These are phyloP conservation scores for Hephaestus fuliginosus DNA, from an alignment of 2,797 vertebrate genomes.

Conservation along the genomic window DNA sequence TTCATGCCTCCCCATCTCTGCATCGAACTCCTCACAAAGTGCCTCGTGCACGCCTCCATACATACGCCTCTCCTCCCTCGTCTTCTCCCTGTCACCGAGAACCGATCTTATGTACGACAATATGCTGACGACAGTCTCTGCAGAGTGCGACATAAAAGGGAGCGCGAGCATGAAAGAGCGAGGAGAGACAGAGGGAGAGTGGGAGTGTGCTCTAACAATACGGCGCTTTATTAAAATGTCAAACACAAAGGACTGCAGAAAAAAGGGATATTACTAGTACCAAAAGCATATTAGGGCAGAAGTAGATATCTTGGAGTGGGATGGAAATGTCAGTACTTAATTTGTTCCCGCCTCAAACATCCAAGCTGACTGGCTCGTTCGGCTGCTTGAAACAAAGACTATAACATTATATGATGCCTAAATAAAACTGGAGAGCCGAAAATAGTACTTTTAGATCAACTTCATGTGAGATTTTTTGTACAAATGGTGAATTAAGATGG, in stretches of 20 bases:
- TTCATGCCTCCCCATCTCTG: slow-evolving; percentile 20
- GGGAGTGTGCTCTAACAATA: slow-evolving; percentile 74
- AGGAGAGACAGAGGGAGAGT: slow-evolving; percentile 64
- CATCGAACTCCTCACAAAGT: slow-evolving; percentile 12
- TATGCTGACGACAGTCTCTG: slow-evolving; percentile 69
- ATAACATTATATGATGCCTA: not conserved
- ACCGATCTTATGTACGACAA: slow-evolving; percentile 63
- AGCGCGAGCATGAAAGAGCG: slow-evolving; percentile 57
- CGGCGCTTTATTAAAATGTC: slow-evolving; percentile 77
- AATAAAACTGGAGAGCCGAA: not conserved
- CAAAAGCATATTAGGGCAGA: slow-evolving; percentile 74
- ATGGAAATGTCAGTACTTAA: slow-evolving; percentile 66
- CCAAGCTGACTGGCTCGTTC: slow-evolving; percentile 29
- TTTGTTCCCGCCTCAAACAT: slow-evolving; percentile 63
- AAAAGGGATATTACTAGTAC: slow-evolving; percentile 66
- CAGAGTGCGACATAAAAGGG: slow-evolving; percentile 64
- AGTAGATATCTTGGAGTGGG: slow-evolving; percentile 65
- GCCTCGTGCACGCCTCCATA: slow-evolving; percentile 25
- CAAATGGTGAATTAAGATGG: not conserved
- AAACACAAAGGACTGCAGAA: slow-evolving; percentile 73
- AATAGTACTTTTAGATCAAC: not conserved
- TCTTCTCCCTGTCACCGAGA: slow-evolving; percentile 56
- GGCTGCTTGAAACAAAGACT: slow-evolving; percentile 31
- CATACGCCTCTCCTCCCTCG: slow-evolving; percentile 17
- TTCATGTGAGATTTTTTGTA: not conserved